phyloP scores from a whole-genome alignment of 2,797 vertebrate species.

The Xerus rutilus region DNA sequence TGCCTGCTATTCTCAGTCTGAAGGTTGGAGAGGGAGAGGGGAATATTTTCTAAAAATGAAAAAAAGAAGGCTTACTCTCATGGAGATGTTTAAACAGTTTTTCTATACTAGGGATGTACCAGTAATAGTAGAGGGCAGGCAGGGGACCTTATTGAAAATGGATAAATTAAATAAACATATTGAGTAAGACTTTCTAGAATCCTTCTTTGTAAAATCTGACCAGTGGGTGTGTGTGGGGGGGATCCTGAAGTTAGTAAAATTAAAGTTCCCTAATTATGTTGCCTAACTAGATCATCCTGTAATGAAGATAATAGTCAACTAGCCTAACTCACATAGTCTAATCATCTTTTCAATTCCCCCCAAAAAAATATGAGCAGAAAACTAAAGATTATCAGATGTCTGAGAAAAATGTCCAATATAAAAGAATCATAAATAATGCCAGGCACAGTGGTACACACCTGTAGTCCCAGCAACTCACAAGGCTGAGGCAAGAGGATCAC shows the following conservation, averaged over 20 bases:
- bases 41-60: not conserved
- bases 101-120: not conserved
- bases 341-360: not conserved
- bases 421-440: constrained; percentile 9
- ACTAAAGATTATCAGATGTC: constrained; percentile 21
- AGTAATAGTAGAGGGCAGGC: constrained; percentile 4
- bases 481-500: too few species aligned
- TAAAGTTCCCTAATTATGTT: constrained; percentile 3
- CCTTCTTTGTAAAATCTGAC: not conserved
- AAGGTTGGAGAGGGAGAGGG: not conserved
- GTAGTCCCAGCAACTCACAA: too few species aligned
- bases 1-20: not conserved
- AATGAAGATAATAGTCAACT: not conserved
- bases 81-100: not conserved
- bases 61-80: not conserved
- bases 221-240: too few species aligned
- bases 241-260: not conserved
- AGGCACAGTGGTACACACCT: too few species aligned
- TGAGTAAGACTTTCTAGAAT: not conserved
- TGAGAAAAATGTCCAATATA: constrained; percentile 37
- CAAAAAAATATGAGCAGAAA: constrained; percentile 25
- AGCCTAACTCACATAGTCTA: constrained; percentile 12
- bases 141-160: not conserved
- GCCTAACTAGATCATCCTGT: not conserved
- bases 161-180: constrained; percentile 7